Evolutionary conservation across 2,113 vertebrate species (phyloP).

Genomic region (Triplophysa dalaica): DNA sequence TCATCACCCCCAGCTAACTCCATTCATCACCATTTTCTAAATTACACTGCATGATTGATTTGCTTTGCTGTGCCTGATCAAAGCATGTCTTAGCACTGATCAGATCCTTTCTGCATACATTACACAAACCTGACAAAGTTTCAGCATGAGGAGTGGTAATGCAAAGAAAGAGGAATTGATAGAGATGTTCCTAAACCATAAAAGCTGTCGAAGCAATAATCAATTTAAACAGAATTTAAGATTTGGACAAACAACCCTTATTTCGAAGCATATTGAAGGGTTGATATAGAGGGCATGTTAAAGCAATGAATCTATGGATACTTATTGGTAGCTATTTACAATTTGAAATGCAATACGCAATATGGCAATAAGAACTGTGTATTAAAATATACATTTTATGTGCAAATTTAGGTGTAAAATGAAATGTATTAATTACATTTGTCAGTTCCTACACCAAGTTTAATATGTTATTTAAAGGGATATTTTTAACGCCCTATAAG

Average conservation of each 20-base stretch:
- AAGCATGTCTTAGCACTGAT: slow-evolving; percentile 31
- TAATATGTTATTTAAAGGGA: too few relatives aligned
- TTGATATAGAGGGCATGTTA: slow-evolving; percentile 9
- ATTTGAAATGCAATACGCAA: too few relatives aligned
- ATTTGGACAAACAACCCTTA: neutral
- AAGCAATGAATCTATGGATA: neutral
- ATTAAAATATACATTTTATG: too few relatives aligned
- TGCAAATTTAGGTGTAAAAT: too few relatives aligned
- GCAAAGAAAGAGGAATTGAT: neutral
- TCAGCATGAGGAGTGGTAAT: slow-evolving; percentile 5
- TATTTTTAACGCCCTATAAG: too few relatives aligned
- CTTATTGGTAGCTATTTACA: too few relatives aligned
- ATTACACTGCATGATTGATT: slow-evolving; percentile 40
- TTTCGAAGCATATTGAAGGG: neutral
- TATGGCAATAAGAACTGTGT: too few relatives aligned
- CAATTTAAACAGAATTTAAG: neutral
- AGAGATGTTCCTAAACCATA: neutral
- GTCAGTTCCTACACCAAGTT: too few relatives aligned
- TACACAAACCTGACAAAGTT: slow-evolving; percentile 4
- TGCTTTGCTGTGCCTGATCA: slow-evolving; percentile 31
- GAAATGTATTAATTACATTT: too few relatives aligned
- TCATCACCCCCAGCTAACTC: slow-evolving; percentile 28
- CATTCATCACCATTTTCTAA: slow-evolving; percentile 26
- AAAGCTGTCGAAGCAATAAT: neutral
- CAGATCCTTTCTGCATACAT: slow-evolving; percentile 33